A percentile compares a stretch with the other conserved stretches of the same genome.
These are phyloP conservation scores for Etheostoma perlongum DNA, from an alignment of 2,797 vertebrate species.

Conservation along the genomic window DNA sequence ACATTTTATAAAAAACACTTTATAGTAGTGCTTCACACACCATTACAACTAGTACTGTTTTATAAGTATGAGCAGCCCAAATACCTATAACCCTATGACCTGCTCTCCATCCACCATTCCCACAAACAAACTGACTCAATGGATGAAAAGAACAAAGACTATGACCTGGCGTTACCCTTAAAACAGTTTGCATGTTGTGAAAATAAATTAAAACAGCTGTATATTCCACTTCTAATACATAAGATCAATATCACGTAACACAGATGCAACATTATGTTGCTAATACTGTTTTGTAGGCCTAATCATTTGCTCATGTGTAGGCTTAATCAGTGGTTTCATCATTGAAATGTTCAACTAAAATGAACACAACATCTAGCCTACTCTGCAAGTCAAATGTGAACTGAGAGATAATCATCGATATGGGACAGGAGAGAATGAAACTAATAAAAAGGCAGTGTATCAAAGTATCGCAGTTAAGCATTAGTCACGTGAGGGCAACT, in stretches of 20 bases:
- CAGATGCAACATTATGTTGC: conserved; percentile 38
- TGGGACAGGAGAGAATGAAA: conserved; percentile 76
- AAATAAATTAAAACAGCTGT: conserved; percentile 39
- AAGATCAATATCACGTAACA: conserved; percentile 42
- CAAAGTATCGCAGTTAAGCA: conserved; percentile 75
- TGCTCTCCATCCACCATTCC: conserved; percentile 28
- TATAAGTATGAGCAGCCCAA: conserved; percentile 45
- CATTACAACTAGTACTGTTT: conserved; percentile 61
- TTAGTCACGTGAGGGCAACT: conserved; percentile 79
- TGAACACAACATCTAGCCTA: conserved; percentile 60
- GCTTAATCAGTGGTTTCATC: conserved; percentile 58
- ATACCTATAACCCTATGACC: conserved; percentile 55
- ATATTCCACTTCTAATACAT: conserved; percentile 41
- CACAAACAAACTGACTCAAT: conserved; percentile 13
- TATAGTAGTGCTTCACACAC: conserved; percentile 58
- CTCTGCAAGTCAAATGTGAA: conserved; percentile 76
- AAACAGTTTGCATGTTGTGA: conserved; percentile 23
- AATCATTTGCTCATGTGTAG: conserved; percentile 38
- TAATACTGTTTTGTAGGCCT: conserved; percentile 40
- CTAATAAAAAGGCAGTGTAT: conserved; percentile 83
- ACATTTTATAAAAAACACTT: conserved; percentile 38
- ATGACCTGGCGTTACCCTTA: conserved; percentile 29
- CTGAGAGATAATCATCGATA: conserved; percentile 74
- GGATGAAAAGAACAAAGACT: conserved; percentile 40
- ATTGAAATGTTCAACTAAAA: conserved; percentile 57